Evolutionary conservation across 2,797 vertebrate species (phyloP), one percentile per base, ranked within the genome.

Genomic region (Triplophysa bombifrons): DNA sequence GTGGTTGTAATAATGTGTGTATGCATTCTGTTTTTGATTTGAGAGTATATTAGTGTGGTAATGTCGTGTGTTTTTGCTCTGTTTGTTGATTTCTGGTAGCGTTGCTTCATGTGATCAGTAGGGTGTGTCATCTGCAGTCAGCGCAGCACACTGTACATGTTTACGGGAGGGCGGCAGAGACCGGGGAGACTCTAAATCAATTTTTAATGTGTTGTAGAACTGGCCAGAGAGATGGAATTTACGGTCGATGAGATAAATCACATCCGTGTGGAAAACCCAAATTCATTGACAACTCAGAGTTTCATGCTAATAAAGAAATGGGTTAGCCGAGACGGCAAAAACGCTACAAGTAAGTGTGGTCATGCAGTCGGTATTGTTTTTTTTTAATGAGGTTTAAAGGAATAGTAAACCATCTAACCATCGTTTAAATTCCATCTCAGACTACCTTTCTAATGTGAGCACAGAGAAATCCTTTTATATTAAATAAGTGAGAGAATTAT

Each of bases 281-380:
- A 99, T 91, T 99, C 98, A 82, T 92, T 99, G 91, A 98, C 96
- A 83, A 95, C 96, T 89, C 98, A 99, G 92, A 99, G 98, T 91
- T 99, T 99, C 94, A 98, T 98, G 95, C 93, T 99, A 77, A 93
- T 99, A 92, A 99, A 99, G 94, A 98, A 98, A 95, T 99, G 98
- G 98, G 97, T 99, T 90, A 93, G 93, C 90, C 96, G 98, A 94
- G 98, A 99, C 38, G 97, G 97, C 90, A 98, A 98, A 95, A 96
- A 97, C 88, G 97, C 98, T 89, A 99, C 98, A 96, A 99, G 98
- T 99, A 96, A 95, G 98, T 92, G 72, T 78, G 51, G 12, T 41
- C 14, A n/a, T 22, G 19, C 8, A 30, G 2, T 51, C 10, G 27
- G 20, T 73, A 9, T 63, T 4, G 11, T 48, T 16, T 48, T 76